A percentile compares a stretch with the other conserved stretches of the same genome.
Conservation (phyloP, 2,113 vertebrate species). For the Rousettus leschenaultii region DNA sequence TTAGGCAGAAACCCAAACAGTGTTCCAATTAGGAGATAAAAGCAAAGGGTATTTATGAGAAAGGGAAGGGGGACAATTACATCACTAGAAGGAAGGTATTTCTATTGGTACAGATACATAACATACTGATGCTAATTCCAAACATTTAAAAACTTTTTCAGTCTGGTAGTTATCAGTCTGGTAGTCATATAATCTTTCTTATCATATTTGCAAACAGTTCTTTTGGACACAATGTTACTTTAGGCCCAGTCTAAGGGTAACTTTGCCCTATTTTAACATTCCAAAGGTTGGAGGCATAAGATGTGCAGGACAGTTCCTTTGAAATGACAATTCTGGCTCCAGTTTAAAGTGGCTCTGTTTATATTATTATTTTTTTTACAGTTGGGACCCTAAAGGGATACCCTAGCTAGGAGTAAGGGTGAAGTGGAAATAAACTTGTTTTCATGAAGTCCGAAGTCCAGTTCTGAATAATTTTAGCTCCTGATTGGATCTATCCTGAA, state of each 20-base stretch:
- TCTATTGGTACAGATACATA: background rate
- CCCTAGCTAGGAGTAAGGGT: background rate
- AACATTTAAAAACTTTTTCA: background rate
- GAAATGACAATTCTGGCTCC: background rate
- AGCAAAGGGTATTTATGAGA: background rate
- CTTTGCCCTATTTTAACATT: background rate
- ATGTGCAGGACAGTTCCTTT: background rate
- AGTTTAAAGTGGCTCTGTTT: background rate
- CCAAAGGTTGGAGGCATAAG: background rate
- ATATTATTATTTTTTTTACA: background rate
- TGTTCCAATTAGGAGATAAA: background rate
- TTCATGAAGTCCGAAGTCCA: background rate
- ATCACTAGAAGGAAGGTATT: background rate
- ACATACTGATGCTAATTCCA: background rate
- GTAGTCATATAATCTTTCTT: background rate
- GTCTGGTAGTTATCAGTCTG: background rate
- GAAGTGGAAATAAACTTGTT: conserved; percentile 21
- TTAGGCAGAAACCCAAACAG: background rate
- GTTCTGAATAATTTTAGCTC: background rate
- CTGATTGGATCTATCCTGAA: background rate
- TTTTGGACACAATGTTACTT: background rate
- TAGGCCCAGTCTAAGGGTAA: background rate
- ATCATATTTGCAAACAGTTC: background rate
- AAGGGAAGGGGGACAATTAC: background rate
- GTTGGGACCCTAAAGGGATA: background rate